Conservation (phyloP, 1,140 invertebrate species). For the Sweltsa coloradensis region DNA sequence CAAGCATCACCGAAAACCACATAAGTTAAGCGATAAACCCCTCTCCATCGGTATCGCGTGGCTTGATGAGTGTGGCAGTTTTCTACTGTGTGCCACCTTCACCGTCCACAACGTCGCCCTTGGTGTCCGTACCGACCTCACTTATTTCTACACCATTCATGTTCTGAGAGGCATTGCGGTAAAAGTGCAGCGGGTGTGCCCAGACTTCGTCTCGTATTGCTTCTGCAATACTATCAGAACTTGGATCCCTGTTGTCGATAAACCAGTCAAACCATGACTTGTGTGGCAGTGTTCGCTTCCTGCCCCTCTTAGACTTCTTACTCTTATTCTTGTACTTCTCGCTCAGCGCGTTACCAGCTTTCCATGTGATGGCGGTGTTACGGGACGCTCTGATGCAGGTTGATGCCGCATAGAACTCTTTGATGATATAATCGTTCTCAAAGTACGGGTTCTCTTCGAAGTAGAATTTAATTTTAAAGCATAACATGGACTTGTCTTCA, state of each 20-base stretch:
- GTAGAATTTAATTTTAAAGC: constrained; percentile 68
- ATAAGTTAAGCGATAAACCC: too few relatives aligned
- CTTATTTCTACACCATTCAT: constrained; percentile 45
- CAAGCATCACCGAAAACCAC: too few relatives aligned
- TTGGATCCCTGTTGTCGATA: constrained; percentile 59
- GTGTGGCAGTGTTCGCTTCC: constrained; percentile 47
- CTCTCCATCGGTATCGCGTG: neutral
- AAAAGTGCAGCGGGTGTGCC: constrained; percentile 48
- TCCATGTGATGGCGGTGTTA: constrained; percentile 64
- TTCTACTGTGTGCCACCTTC: neutral
- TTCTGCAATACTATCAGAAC: constrained; percentile 70
- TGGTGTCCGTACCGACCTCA: neutral
- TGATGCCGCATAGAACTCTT: constrained; percentile 60
- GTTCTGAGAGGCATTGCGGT: constrained; percentile 63
- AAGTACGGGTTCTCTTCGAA: constrained; percentile 79
- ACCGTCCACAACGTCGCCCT: neutral
- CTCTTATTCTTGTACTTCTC: constrained; percentile 44
- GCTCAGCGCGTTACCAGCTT: constrained; percentile 53
- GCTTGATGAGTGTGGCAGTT: neutral
- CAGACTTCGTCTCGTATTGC: constrained; percentile 29
- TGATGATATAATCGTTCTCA: constrained; percentile 64
- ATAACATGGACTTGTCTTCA: constrained; percentile 82
- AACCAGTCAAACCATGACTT: constrained; percentile 77
- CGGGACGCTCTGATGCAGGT: constrained; percentile 50
- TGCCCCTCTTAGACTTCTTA: constrained; percentile 31